Conservation (phyloP, 2,888 invertebrate genomes). For the Amphipoea lucens region DNA sequence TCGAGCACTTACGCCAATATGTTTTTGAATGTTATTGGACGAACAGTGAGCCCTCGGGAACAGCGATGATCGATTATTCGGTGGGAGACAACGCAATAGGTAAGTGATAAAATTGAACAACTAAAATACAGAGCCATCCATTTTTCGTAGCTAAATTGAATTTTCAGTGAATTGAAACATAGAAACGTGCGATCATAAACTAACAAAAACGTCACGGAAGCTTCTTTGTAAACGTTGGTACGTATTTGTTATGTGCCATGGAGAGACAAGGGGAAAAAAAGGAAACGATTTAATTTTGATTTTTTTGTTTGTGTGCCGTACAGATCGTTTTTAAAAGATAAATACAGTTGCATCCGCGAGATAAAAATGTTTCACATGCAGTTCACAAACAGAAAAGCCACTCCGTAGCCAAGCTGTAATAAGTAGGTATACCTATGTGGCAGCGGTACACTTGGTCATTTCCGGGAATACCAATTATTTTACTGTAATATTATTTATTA, state of each 20-base stretch:
- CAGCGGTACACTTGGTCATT: slow-evolving; percentile 51
- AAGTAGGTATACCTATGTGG: slow-evolving; percentile 48
- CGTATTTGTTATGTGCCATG: slow-evolving; percentile 25
- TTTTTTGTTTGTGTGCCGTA: slow-evolving; percentile 49
- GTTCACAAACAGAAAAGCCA: slow-evolving; percentile 68
- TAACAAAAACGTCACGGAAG: slow-evolving; percentile 25
- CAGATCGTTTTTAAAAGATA: slow-evolving; percentile 70
- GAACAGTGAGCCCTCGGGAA: slow-evolving; percentile 55
- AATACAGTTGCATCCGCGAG: slow-evolving; percentile 66
- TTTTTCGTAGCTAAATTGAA: slow-evolving; percentile 30
- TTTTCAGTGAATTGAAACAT: slow-evolving; percentile 33
- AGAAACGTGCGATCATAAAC: slow-evolving; percentile 24
- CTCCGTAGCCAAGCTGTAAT: slow-evolving; percentile 62
- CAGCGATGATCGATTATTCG: slow-evolving; percentile 59
- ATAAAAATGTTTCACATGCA: slow-evolving; percentile 76
- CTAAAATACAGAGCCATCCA: slow-evolving; percentile 24
- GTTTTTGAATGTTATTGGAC: slow-evolving; percentile 62
- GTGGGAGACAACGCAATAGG: slow-evolving; percentile 38
- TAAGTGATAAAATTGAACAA: slow-evolving; percentile 43
- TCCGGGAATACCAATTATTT: background rate
- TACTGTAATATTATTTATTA: background rate
- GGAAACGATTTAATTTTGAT: slow-evolving; percentile 53
- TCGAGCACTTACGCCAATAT: slow-evolving; percentile 68
- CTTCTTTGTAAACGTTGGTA: slow-evolving; percentile 42
- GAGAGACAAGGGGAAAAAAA: slow-evolving; percentile 31